A percentile compares a stretch with the other conserved stretches of the same genome.
phyloP scores from a whole-genome alignment of 2,113 vertebrate genomes.

The Lepidothrix coronata region DNA sequence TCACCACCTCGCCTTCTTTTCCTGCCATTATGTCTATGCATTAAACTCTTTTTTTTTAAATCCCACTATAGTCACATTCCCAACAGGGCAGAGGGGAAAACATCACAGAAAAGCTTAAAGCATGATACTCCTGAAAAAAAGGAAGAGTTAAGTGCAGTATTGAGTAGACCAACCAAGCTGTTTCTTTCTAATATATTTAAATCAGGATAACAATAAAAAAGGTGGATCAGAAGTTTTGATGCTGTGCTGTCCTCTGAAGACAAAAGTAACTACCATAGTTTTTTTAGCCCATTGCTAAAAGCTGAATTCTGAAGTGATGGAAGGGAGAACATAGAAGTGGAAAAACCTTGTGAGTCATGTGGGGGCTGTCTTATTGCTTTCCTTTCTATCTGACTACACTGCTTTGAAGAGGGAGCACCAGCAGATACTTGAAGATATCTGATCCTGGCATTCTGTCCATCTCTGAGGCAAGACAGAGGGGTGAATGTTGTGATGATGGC shows the following conservation, averaged over 20 bases:
- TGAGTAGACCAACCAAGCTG: background rate
- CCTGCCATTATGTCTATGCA: background rate
- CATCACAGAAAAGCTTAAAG: background rate
- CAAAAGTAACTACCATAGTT: background rate
- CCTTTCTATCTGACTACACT: accelerated
- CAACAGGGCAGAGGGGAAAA: background rate
- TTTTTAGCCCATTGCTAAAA: background rate
- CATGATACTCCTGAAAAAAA: background rate
- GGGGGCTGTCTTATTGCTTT: background rate
- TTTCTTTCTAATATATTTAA: background rate
- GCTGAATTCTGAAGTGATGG: background rate
- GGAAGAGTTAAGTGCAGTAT: background rate
- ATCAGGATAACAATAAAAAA: background rate
- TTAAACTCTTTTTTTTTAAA: background rate
- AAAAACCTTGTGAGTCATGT: background rate
- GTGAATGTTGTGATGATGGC: accelerated
- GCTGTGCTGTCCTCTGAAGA: background rate
- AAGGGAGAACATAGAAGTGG: background rate
- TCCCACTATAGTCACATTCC: background rate
- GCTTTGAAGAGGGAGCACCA: background rate
- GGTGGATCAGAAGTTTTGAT: background rate
- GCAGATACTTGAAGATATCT: background rate
- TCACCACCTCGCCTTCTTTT: background rate
- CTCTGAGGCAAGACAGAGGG: background rate
- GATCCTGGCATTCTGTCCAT: background rate